Evolutionary conservation across 2,113 vertebrate genomes (phyloP).

Genomic region (Cairina moschata): DNA sequence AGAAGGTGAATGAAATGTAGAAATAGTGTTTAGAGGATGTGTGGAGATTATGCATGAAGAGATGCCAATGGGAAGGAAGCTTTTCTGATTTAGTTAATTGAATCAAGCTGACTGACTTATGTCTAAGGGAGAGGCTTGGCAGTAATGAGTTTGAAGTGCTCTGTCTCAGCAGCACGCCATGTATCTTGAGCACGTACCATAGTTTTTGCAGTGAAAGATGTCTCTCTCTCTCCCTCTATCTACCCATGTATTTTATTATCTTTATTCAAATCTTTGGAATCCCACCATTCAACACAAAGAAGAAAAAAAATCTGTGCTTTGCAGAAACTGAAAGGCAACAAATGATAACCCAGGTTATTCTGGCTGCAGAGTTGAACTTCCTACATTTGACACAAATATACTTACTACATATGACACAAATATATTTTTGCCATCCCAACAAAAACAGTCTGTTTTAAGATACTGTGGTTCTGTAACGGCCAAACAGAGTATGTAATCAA

Average conservation of each 20-base stretch:
- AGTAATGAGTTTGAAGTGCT: not conserved
- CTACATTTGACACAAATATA: not conserved
- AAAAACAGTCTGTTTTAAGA: not conserved
- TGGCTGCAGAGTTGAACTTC: not conserved
- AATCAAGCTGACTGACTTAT: constrained; percentile 8
- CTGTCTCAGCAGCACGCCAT: not conserved
- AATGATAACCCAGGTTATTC: not conserved
- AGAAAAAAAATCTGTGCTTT: not conserved
- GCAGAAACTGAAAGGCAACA: not conserved
- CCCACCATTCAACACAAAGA: not conserved
- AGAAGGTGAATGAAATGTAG: not conserved
- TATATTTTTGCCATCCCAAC: not conserved
- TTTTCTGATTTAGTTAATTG: not conserved
- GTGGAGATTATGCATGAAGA: not conserved
- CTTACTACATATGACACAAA: not conserved
- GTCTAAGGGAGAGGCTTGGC: not conserved
- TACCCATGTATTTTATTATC: not conserved
- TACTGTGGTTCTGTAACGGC: not conserved
- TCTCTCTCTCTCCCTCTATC: not conserved
- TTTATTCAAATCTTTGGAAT: not conserved
- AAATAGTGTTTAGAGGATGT: not conserved
- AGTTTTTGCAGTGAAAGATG: not conserved
- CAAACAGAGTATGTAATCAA: not conserved
- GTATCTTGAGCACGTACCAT: not conserved
- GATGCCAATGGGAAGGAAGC: not conserved